These are phyloP conservation scores for Anastatus disparis DNA, from an alignment of 1,140 invertebrate species.

Conservation along the genomic window DNA sequence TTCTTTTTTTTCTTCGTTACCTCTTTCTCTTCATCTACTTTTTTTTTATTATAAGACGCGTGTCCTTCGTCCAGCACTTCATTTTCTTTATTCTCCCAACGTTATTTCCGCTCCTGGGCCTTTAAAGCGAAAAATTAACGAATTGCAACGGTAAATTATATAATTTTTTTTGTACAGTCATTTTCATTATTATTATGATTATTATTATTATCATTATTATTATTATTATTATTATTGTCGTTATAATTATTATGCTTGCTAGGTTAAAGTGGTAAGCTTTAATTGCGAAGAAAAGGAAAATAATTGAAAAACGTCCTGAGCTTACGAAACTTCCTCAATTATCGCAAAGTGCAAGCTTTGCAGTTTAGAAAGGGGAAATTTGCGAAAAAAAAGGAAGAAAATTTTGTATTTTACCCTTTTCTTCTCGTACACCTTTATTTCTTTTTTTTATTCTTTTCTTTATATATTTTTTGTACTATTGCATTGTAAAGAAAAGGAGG, in stretches of 20 bases:
- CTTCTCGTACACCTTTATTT: no score
- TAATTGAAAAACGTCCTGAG: conserved; percentile 25
- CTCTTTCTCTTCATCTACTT: conserved; percentile 6
- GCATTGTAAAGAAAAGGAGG: conserved; percentile 18
- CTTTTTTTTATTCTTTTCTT: conserved; percentile 9
- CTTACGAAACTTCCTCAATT: conserved; percentile 28
- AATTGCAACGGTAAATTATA: background rate
- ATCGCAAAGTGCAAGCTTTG: background rate
- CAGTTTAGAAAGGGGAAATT: background rate
- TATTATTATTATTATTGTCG: conserved; percentile 15
- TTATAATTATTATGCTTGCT: conserved; percentile 14
- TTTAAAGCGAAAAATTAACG: conserved; percentile 31
- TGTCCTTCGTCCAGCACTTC: background rate
- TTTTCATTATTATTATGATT: background rate
- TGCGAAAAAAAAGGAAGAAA: conserved; percentile 23
- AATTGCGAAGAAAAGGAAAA: conserved; percentile 13
- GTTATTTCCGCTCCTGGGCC: conserved; percentile 11
- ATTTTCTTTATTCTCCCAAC: conserved; percentile 26
- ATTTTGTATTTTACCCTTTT: no score
- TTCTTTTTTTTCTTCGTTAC: background rate
- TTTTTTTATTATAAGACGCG: conserved; percentile 30
- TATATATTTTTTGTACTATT: background rate
- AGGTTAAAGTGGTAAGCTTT: background rate
- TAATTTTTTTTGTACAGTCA: no score
- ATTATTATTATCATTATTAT: conserved; percentile 2